These are phyloP conservation scores for Uropetala carovei DNA, from an alignment of 2,888 invertebrate species.

Conservation along the genomic window DNA sequence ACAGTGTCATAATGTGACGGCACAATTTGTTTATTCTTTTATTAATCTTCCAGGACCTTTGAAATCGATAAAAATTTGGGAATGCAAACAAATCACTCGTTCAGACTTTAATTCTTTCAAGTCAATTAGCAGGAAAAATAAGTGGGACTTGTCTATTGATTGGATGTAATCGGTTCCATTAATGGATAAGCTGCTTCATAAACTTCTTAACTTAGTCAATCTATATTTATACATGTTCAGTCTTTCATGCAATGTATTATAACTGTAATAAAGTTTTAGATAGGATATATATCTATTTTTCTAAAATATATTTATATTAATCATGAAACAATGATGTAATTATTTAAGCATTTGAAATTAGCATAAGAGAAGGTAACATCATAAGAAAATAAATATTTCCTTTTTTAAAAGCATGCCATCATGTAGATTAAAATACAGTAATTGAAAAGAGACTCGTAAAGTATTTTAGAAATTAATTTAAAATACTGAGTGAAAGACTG, in stretches of 20 bases:
- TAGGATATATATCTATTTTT: background rate
- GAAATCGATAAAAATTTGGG: constrained; percentile 42
- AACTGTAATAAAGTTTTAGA: background rate
- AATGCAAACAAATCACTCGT: constrained; percentile 36
- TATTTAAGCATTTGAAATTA: background rate
- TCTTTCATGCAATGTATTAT: background rate
- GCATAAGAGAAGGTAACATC: background rate
- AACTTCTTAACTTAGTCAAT: background rate
- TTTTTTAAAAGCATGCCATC: no score
- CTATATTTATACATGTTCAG: background rate
- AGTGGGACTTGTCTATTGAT: constrained; percentile 44
- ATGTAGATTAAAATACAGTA: no score
- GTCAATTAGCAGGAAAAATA: background rate
- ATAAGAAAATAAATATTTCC: background rate
- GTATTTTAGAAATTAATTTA: no score
- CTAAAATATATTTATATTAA: background rate
- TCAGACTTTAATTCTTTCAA: constrained; percentile 46
- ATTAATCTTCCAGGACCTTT: constrained; percentile 28
- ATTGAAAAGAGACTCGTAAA: no score
- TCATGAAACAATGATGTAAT: background rate
- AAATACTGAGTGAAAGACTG: background rate
- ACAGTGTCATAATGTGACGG: constrained; percentile 30
- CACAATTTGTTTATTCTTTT: constrained; percentile 29
- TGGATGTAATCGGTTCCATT: background rate
- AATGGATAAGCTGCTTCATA: background rate